Evolutionary conservation across 2,113 vertebrate species (phyloP).

Genomic region (Rynchops niger): DNA sequence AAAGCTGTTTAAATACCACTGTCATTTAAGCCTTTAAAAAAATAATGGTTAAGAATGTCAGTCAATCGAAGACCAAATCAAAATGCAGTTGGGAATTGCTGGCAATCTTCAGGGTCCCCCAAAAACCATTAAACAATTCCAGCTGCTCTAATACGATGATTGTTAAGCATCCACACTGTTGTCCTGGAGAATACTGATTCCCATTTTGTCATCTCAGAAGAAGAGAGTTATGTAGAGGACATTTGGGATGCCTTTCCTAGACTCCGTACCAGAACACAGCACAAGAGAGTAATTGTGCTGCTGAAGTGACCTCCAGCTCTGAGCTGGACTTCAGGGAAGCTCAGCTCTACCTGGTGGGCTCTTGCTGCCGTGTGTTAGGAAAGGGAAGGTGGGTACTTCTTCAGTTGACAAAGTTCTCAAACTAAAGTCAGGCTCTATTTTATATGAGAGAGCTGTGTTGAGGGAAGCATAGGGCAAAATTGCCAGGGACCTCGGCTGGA

Average conservation of each 20-base stretch:
- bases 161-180: background rate
- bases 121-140: background rate
- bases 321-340: background rate
- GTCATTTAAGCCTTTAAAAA: background rate
- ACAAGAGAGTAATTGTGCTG: fast-evolving
- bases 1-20: background rate
- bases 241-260: background rate
- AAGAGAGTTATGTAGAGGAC: background rate
- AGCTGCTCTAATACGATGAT: background rate
- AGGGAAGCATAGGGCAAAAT: background rate
- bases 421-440: background rate
- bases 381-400: background rate
- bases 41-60: background rate
- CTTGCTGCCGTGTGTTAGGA: background rate
- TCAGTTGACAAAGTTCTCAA: background rate
- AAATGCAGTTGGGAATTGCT: background rate
- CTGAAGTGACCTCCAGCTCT: background rate
- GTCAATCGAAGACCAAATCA: background rate
- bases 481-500: background rate
- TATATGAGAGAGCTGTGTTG: background rate
- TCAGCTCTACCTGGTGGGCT: background rate
- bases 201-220: background rate
- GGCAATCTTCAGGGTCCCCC: background rate
- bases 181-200: background rate
- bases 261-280: background rate